Conservation (phyloP, 2,888 invertebrate species). For the Apantesis nais region DNA sequence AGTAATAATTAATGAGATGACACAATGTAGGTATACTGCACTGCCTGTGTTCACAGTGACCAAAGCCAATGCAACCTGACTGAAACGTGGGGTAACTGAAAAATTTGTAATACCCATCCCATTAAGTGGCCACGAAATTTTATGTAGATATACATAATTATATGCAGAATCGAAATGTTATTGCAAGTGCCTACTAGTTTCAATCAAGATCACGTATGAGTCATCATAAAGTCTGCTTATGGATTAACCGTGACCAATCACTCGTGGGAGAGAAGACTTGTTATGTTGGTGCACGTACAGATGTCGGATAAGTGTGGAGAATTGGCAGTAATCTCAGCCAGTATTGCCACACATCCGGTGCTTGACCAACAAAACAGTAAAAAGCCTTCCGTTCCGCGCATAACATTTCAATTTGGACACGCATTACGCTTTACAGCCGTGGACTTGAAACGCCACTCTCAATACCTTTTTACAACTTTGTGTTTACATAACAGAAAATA, state of each 20-base stretch:
- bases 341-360: conserved; percentile 75
- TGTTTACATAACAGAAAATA: conserved; percentile 56
- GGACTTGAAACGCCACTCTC: conserved; percentile 33
- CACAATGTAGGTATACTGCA: too few relatives aligned
- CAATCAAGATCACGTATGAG: conserved; percentile 25
- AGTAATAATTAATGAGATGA: too few relatives aligned
- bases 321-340: conserved; percentile 55
- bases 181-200: conserved; percentile 26
- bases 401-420: conserved; percentile 73
- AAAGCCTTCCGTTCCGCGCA: conserved; percentile 81
- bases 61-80: too few relatives aligned
- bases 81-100: not conserved
- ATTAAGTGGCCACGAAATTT: not conserved
- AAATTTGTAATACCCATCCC: not conserved
- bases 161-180: conserved; percentile 13
- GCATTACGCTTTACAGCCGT: conserved; percentile 50
- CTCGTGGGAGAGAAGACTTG: conserved; percentile 50
- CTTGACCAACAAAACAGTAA: conserved; percentile 71
- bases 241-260: conserved; percentile 59
- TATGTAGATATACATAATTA: not conserved
- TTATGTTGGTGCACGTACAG: conserved; percentile 50
- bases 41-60: too few relatives aligned
- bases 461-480: conserved; percentile 75
- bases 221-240: conserved; percentile 54
- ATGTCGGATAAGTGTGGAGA: conserved; percentile 51